Percentiles rank a stretch among this genome's conserved stretches.
Conservation (phyloP, 2,113 vertebrate species). For the Dasyornis broadbenti region DNA sequence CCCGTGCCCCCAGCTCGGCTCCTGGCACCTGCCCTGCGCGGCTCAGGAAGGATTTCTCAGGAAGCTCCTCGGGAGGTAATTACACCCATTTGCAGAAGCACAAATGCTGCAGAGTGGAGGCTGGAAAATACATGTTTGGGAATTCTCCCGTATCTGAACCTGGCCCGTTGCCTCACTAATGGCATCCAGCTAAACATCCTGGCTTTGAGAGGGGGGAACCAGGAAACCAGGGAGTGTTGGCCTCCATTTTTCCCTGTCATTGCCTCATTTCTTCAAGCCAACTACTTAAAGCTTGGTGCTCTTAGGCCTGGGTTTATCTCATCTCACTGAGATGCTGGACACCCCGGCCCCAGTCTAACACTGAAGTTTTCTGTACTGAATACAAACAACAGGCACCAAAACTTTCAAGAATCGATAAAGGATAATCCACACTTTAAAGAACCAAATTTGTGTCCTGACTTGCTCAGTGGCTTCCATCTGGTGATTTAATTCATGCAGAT, state of each 20-base stretch:
- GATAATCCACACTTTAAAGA: background rate
- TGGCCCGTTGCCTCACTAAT: background rate
- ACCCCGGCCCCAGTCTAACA: background rate
- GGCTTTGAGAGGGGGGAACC: background rate
- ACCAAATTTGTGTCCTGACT: background rate
- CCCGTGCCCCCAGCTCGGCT: background rate
- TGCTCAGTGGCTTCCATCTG: background rate
- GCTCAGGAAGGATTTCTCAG: background rate
- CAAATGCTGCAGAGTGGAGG: fast-evolving
- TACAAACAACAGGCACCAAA: background rate
- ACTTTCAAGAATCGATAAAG: background rate
- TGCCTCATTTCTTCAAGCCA: background rate
- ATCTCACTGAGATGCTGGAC: background rate
- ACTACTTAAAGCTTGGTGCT: background rate
- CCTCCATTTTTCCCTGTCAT: background rate
- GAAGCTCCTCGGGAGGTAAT: background rate
- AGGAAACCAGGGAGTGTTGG: background rate
- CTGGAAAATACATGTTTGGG: background rate
- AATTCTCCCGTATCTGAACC: background rate
- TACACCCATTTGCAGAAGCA: background rate
- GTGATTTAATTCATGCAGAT: background rate
- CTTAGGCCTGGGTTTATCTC: background rate
- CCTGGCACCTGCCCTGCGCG: background rate
- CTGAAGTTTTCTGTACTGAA: background rate
- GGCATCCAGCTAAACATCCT: background rate